Evolutionary conservation across 2,888 invertebrate species (phyloP), one percentile per base, ranked within the genome.

Genomic region (Nemoura dubitans): DNA sequence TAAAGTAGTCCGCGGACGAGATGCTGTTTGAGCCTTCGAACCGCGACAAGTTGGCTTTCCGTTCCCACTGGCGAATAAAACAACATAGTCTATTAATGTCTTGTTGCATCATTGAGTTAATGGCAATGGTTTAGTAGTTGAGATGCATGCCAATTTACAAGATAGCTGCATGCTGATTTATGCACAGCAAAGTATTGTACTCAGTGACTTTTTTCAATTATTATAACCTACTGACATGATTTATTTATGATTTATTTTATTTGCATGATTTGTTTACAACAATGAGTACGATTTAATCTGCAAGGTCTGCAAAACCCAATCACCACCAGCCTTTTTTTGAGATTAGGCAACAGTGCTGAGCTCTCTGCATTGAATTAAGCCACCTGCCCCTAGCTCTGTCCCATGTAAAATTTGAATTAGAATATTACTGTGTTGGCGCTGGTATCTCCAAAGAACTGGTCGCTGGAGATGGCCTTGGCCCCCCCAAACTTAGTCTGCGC

Each of bases 381-480:
- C n/a, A n/a, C n/a, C n/a, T n/a, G n/a, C n/a, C n/a, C n/a, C n/a
- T n/a, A n/a, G n/a, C n/a, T n/a, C n/a, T n/a, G n/a, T n/a, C n/a
- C n/a, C n/a, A n/a, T n/a, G n/a, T n/a, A n/a, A n/a, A n/a, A n/a
- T n/a, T n/a, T n/a, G n/a, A n/a, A n/a, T n/a, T n/a, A n/a, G n/a
- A n/a, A n/a, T n/a, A n/a, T 81, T 87, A 88, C 88, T 78, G 86
- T 87, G 76, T 86, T 88, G 78, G 87, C 92, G 87, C 92, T 91
- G 87, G 94, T 94, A 89, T 96, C 96, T 7, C 96, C 96, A 91
- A 99, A 99, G 93, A 95, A 99, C 93, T 98, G 98, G 90, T 98
- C 98, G 0, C 99, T 99, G 87, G 99, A 99, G 90, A 99, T 99
- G 21, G 98, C 97, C 92, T 99, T 99, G 1, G 99, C 98, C 89